Evolutionary conservation across 2,113 vertebrate species (phyloP).

Genomic region (Hyperopisus bebe): DNA sequence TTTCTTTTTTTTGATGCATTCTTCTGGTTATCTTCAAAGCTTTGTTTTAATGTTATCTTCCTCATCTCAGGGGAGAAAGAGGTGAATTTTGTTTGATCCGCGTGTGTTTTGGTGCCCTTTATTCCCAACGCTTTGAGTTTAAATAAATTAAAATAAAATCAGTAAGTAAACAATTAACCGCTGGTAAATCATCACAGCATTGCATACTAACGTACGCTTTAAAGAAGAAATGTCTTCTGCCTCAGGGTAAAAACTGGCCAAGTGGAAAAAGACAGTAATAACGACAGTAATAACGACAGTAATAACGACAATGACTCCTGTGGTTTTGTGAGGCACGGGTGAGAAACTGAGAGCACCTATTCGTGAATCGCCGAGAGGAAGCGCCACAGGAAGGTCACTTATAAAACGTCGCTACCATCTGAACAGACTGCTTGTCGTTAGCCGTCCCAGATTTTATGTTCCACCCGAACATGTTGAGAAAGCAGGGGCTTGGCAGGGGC

Average conservation of each 20-base stretch:
- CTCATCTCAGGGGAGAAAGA: conserved; percentile 43
- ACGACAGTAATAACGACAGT: not conserved
- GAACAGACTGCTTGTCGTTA: conserved; percentile 31
- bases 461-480: conserved; percentile 35
- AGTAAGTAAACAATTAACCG: not conserved
- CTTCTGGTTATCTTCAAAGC: conserved; percentile 51
- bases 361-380: not conserved
- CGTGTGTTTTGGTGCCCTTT: conserved; percentile 38
- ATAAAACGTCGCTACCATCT: conserved; percentile 25
- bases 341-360: not conserved
- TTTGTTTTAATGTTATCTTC: conserved; percentile 51
- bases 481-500: conserved; percentile 39
- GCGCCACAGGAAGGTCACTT: conserved; percentile 15
- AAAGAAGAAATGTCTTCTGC: not conserved
- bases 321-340: not conserved
- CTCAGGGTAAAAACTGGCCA: not conserved
- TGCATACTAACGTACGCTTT: no score
- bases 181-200: not conserved
- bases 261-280: not conserved
- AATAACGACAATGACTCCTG: not conserved
- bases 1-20: conserved; percentile 33
- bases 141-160: not conserved
- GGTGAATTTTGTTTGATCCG: conserved; percentile 48
- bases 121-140: not conserved
- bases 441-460: conserved; percentile 38